phyloP scores from a whole-genome alignment of 2,113 vertebrate species.

The Ceyx melanurus region DNA sequence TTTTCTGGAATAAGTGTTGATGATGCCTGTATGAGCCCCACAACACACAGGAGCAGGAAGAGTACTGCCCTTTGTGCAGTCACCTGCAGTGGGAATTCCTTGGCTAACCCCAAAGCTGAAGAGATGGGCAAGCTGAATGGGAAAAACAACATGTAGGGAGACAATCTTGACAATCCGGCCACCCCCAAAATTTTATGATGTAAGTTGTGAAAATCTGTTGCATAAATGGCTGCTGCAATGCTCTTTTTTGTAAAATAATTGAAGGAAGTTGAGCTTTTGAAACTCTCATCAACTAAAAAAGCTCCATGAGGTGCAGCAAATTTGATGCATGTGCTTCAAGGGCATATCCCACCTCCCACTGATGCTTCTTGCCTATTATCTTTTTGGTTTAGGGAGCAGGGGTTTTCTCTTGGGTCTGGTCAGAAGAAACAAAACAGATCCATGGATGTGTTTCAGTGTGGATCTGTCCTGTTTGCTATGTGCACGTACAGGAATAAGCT shows the following conservation, averaged over 20 bases:
- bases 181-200: background rate
- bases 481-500: background rate
- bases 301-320: background rate
- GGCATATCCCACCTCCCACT: background rate
- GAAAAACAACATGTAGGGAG: background rate
- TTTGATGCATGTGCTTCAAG: background rate
- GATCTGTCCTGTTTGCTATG: background rate
- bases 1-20: background rate
- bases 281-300: background rate
- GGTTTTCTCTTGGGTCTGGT: background rate
- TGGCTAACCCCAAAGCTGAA: background rate
- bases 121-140: background rate
- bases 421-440: background rate
- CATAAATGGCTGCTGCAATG: background rate
- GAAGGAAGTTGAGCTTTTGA: background rate
- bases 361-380: background rate
- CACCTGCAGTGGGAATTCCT: background rate
- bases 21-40: background rate
- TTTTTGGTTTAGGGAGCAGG: background rate
- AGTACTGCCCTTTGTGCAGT: background rate
- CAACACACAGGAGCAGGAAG: background rate
- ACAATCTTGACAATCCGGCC: background rate
- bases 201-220: background rate
- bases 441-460: background rate
- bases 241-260: background rate